A percentile compares a stretch with the other conserved stretches of the same genome.
These are phyloP conservation scores for Pseudeuparius sepicola DNA, from an alignment of 2,888 invertebrate species.

Conservation along the genomic window DNA sequence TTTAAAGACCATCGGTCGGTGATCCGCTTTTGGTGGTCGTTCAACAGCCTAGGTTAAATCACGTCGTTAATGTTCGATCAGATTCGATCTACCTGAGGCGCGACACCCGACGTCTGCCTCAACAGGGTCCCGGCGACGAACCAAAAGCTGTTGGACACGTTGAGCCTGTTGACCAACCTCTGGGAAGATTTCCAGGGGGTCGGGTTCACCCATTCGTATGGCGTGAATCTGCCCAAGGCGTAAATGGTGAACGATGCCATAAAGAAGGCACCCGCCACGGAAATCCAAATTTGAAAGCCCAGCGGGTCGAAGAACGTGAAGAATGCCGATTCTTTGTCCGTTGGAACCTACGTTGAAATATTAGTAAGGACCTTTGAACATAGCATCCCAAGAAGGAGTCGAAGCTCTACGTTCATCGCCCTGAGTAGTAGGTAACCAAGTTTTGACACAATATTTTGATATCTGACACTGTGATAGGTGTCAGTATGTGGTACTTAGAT, in stretches of 20 bases:
- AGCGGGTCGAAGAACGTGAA: conserved; percentile 59
- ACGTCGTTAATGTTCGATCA: neutral
- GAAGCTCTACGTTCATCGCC: too few relatives aligned
- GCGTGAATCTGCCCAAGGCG: conserved; percentile 50
- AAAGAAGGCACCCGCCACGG: conserved; percentile 50
- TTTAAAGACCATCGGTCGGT: too few relatives aligned
- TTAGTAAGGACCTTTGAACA: too few relatives aligned
- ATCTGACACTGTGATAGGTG: too few relatives aligned
- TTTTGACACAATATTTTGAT: too few relatives aligned
- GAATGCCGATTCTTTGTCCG: conserved; percentile 46
- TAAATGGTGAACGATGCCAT: conserved; percentile 49
- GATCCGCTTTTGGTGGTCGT: too few relatives aligned
- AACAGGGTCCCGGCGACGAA: conserved; percentile 56
- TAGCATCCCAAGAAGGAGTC: too few relatives aligned
- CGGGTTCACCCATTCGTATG: conserved; percentile 53
- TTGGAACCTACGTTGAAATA: conserved; percentile 48
- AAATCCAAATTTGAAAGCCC: conserved; percentile 55
- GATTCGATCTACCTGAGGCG: conserved; percentile 41
- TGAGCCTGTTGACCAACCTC: conserved; percentile 47
- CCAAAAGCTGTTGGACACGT: conserved; percentile 55
- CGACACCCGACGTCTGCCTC: conserved; percentile 50
- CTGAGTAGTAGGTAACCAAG: too few relatives aligned
- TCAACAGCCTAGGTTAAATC: too few relatives aligned
- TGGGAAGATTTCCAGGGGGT: conserved; percentile 33
- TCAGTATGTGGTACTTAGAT: too few relatives aligned